A percentile compares a stretch with the other conserved stretches of the same genome.
Conservation (phyloP, 2,888 invertebrate species). For the Melinopterus prodromus region DNA sequence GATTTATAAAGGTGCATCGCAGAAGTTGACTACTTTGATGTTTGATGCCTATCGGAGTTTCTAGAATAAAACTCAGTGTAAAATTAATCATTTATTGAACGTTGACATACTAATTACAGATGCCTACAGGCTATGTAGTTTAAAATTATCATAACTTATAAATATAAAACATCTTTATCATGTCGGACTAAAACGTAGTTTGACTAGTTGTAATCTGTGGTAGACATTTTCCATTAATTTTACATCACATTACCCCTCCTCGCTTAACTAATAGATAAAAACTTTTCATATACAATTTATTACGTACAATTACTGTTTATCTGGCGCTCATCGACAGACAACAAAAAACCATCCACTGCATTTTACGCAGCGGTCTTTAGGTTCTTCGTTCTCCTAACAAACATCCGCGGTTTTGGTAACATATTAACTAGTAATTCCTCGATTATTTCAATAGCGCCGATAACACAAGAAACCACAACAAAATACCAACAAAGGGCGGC, state of each 20-base stretch:
- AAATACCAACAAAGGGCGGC: background rate
- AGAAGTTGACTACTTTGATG: background rate
- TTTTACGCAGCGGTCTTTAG: too few species aligned
- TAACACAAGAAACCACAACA: background rate
- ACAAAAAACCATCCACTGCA: too few species aligned
- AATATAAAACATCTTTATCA: constrained; percentile 35
- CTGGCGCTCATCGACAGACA: too few species aligned
- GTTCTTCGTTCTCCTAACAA: too few species aligned
- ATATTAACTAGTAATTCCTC: constrained; percentile 13
- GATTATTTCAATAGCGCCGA: background rate
- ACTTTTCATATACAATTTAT: constrained; percentile 13
- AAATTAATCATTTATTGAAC: background rate
- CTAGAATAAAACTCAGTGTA: background rate
- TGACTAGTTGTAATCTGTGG: constrained; percentile 24
- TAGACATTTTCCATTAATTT: background rate
- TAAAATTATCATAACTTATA: constrained; percentile 30
- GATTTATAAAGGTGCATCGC: too few species aligned
- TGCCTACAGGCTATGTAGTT: background rate
- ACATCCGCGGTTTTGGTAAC: background rate
- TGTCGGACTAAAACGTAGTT: constrained; percentile 21
- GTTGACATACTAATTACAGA: background rate
- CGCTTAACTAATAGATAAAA: constrained; percentile 5
- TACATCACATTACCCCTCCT: constrained; percentile 19
- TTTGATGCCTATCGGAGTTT: too few species aligned
- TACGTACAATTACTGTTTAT: background rate